These are phyloP conservation scores for Cephalopterus ornatus DNA, from an alignment of 2,113 vertebrate genomes.

Conservation along the genomic window DNA sequence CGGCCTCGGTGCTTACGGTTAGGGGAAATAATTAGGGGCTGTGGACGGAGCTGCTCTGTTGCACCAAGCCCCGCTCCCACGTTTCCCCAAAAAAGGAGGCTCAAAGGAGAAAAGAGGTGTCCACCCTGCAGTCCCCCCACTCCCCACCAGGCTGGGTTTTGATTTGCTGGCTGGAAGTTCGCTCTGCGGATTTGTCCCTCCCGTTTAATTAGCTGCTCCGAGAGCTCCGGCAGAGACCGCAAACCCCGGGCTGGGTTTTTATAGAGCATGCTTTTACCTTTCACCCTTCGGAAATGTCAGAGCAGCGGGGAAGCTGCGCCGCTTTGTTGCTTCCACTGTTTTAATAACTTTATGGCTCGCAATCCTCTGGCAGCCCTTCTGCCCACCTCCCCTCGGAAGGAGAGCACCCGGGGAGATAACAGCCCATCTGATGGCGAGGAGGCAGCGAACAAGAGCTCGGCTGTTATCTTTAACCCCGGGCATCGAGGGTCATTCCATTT, in stretches of 20 bases:
- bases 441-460: not conserved
- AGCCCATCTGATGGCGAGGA: not conserved
- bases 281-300: constrained; percentile 36
- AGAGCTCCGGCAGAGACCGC: not conserved
- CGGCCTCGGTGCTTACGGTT: fast-evolving
- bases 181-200: not conserved
- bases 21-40: not conserved
- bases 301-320: not conserved
- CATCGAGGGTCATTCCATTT: not conserved
- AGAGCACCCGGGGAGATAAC: not conserved
- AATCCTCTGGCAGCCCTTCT: not conserved
- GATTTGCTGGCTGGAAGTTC: not conserved
- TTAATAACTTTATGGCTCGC: not conserved
- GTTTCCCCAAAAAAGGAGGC: not conserved
- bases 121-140: not conserved
- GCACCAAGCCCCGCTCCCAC: fast-evolving
- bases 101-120: not conserved
- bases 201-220: constrained; percentile 18
- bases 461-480: not conserved
- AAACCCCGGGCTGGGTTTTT: not conserved
- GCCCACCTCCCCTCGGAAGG: not conserved
- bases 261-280: not conserved
- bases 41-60: fast-evolving
- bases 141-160: not conserved
- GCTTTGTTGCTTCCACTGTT: not conserved